phyloP scores from a whole-genome alignment of 2,797 vertebrate species.

The Anabas testudineus region DNA sequence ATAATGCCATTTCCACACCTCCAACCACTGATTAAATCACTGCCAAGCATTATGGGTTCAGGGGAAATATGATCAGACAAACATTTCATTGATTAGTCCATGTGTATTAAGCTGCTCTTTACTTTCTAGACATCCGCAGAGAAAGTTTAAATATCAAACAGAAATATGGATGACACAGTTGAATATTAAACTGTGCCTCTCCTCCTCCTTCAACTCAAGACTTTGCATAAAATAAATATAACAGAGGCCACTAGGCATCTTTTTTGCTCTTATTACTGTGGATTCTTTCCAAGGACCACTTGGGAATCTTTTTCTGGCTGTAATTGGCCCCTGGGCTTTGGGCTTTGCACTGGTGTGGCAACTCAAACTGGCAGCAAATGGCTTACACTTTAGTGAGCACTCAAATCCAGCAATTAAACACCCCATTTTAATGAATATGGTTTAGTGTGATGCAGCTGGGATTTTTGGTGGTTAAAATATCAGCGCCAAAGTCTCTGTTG shows the following conservation, averaged over 20 bases:
- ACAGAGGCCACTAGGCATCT: slow-evolving; percentile 34
- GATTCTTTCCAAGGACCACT: slow-evolving; percentile 60
- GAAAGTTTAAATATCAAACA: slow-evolving; percentile 74
- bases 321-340: slow-evolving; percentile 48
- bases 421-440: slow-evolving; percentile 18
- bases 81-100: slow-evolving; percentile 71
- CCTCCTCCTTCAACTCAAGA: slow-evolving; percentile 50
- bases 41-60: slow-evolving; percentile 54
- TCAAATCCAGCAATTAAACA: slow-evolving; percentile 40
- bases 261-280: slow-evolving; percentile 50
- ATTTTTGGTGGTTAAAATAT: slow-evolving; percentile 9
- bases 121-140: slow-evolving; percentile 59
- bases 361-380: slow-evolving; percentile 39
- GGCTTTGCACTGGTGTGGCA: slow-evolving; percentile 45
- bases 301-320: slow-evolving; percentile 46
- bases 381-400: slow-evolving; percentile 31
- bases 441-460: slow-evolving; percentile 30
- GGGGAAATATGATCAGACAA: slow-evolving; percentile 58
- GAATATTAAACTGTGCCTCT: slow-evolving; percentile 64
- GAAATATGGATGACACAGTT: slow-evolving; percentile 69
- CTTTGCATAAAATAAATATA: slow-evolving; percentile 61
- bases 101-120: slow-evolving; percentile 63
- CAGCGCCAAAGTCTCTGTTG: not conserved
- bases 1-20: slow-evolving; percentile 49
- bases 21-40: slow-evolving; percentile 59